phyloP scores from a whole-genome alignment of 2,888 invertebrate species.

The Epinotia nisella region DNA sequence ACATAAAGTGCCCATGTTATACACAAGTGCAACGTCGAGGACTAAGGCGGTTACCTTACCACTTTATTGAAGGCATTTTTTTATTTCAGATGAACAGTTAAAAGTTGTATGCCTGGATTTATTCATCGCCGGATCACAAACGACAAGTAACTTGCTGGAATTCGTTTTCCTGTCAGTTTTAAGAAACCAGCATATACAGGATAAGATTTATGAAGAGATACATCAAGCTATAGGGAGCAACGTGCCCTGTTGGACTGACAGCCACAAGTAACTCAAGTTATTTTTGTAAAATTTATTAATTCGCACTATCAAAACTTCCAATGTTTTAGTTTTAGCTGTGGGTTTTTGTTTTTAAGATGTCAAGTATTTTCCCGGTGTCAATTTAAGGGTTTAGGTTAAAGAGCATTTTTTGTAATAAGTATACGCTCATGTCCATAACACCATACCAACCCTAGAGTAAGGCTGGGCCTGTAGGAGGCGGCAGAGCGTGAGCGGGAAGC shows the following conservation, averaged over 20 bases:
- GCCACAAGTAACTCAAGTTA: constrained; percentile 56
- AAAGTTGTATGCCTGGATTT: constrained; percentile 86
- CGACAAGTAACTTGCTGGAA: constrained; percentile 87
- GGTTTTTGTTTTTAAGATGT: no score
- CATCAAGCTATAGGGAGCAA: constrained; percentile 79
- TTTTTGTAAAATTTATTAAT: background rate
- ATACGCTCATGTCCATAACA: no score
- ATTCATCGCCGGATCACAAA: constrained; percentile 89
- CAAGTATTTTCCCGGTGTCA: no score
- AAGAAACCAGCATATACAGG: constrained; percentile 83
- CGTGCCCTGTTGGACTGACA: constrained; percentile 69
- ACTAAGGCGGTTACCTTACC: background rate
- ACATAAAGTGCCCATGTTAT: no score
- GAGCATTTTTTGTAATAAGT: no score
- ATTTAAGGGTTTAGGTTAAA: no score
- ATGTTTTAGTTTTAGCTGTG: no score
- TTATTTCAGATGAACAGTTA: constrained; percentile 72
- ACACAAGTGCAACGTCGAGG: background rate
- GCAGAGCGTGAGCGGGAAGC: no score
- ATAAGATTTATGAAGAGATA: constrained; percentile 86
- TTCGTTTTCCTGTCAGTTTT: constrained; percentile 85
- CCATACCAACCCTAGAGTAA: no score
- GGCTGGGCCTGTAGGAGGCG: no score
- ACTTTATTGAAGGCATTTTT: background rate
- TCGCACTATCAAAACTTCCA: no score